Evolutionary conservation across 2,113 vertebrate genomes (phyloP).

Genomic region (Leptosomus discolor): DNA sequence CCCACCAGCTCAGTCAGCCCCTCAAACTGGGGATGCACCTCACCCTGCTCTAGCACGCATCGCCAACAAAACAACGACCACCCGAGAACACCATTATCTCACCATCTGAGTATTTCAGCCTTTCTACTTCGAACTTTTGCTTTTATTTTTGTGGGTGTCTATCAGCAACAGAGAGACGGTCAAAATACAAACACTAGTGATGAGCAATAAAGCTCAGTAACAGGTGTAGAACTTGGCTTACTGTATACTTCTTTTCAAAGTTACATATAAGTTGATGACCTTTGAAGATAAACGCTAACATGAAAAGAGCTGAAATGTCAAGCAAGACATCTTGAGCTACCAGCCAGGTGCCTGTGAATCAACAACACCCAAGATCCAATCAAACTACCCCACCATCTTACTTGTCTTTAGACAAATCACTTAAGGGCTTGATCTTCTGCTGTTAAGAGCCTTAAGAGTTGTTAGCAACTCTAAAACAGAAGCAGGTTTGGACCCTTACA

Average conservation of each 20-base stretch:
- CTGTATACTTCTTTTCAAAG: background rate
- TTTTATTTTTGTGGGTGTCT: background rate
- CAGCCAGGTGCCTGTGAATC: conserved; percentile 27
- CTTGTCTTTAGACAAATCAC: conserved; percentile 22
- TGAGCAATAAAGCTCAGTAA: background rate
- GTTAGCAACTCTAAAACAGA: conserved; percentile 5
- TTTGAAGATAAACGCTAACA: conserved; percentile 23
- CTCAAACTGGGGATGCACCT: background rate
- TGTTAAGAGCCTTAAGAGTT: conserved; percentile 5
- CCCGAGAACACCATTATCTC: background rate
- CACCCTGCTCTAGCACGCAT: background rate
- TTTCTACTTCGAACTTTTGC: background rate
- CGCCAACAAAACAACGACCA: background rate
- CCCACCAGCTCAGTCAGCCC: background rate
- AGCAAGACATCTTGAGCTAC: conserved; percentile 43
- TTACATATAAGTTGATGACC: background rate
- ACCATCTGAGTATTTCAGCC: background rate
- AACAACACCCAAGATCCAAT: conserved; percentile 18
- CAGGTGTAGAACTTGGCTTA: background rate
- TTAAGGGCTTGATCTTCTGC: conserved; percentile 20
- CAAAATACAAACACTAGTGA: background rate
- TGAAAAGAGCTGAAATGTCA: conserved; percentile 52
- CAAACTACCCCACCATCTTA: background rate
- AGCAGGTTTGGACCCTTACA: background rate
- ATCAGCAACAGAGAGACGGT: background rate